Conservation (phyloP, 2,888 invertebrate species). For the Ormyrus thymus region DNA sequence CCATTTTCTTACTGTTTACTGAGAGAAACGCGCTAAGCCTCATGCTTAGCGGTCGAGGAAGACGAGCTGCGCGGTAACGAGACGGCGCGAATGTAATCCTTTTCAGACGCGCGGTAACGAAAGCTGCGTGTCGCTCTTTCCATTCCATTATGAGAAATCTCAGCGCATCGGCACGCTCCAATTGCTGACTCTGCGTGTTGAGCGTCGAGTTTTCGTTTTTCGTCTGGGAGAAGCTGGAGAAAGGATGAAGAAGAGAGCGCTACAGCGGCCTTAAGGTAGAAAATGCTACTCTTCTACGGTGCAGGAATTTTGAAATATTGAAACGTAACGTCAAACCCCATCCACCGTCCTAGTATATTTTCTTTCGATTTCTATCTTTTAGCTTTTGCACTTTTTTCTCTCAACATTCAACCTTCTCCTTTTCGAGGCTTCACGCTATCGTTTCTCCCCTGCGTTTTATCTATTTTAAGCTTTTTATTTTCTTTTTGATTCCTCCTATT, state of each 20-base stretch:
- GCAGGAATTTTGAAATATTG: slow-evolving; percentile 68
- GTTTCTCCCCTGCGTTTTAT: slow-evolving; percentile 26
- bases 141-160: slow-evolving; percentile 67
- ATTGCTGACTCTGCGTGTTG: slow-evolving; percentile 61
- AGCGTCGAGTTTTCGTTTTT: slow-evolving; percentile 19
- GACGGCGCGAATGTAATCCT: slow-evolving; percentile 61
- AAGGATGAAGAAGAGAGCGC: background rate
- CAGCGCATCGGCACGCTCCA: slow-evolving; percentile 66
- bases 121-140: slow-evolving; percentile 53
- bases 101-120: slow-evolving; percentile 17
- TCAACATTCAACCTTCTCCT: slow-evolving; percentile 54
- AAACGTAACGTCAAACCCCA: slow-evolving; percentile 63
- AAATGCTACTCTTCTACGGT: slow-evolving; percentile 22
- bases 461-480: background rate
- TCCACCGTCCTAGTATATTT: slow-evolving; percentile 43
- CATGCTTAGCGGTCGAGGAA: background rate
- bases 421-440: slow-evolving; percentile 50
- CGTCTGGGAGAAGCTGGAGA: background rate
- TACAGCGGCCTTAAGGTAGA: slow-evolving; percentile 27
- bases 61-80: slow-evolving; percentile 29
- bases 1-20: background rate
- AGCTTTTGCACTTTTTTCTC: slow-evolving; percentile 51
- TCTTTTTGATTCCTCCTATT: background rate
- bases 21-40: background rate
- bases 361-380: slow-evolving; percentile 42